Conservation (phyloP, 2,797 vertebrate species). For the Anolis apletophallus region DNA sequence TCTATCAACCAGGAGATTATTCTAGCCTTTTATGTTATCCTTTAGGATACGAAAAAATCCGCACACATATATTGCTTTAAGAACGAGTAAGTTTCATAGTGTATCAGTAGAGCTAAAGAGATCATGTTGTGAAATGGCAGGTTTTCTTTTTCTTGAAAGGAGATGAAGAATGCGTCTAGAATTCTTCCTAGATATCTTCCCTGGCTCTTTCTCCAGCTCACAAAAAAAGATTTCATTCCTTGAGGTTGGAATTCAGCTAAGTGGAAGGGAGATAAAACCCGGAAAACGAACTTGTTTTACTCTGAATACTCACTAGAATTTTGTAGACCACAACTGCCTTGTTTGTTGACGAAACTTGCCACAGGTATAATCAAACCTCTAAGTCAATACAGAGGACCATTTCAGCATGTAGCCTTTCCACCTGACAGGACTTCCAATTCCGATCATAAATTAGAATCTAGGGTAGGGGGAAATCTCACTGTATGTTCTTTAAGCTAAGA, state of each 20-base stretch:
- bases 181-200: neutral
- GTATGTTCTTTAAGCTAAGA: neutral
- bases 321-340: neutral
- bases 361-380: neutral
- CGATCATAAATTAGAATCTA: neutral
- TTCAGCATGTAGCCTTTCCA: neutral
- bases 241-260: neutral
- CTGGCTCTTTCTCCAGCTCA: neutral
- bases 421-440: neutral
- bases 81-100: neutral
- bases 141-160: neutral
- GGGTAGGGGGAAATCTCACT: neutral
- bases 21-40: neutral
- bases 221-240: neutral
- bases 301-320: slow-evolving; percentile 1
- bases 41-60: neutral
- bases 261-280: neutral
- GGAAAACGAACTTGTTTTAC: neutral
- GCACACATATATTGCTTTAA: neutral
- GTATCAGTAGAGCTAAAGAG: neutral
- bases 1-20: neutral
- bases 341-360: neutral
- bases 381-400: neutral
- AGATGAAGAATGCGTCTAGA: neutral
- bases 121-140: neutral